Conservation (phyloP, 2,797 vertebrate species). For the Gymnoscopelus braueri region DNA sequence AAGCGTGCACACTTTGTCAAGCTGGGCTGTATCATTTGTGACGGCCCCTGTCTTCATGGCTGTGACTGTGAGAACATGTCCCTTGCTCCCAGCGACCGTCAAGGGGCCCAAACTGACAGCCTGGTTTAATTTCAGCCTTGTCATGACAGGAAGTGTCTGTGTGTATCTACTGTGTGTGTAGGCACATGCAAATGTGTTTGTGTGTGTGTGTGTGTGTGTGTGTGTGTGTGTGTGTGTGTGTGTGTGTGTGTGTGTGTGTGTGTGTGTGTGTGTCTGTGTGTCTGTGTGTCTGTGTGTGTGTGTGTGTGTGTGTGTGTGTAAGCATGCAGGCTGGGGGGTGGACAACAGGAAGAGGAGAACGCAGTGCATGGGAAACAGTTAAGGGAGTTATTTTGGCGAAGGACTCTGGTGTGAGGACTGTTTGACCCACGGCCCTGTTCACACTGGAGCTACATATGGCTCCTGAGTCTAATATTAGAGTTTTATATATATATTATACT, state of each 20-base stretch:
- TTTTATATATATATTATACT: neutral
- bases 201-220: conserved; percentile 5
- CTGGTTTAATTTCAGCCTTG: conserved; percentile 69
- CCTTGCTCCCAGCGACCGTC: conserved; percentile 40
- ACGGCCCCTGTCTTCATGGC: conserved; percentile 6
- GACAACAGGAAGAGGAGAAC: conserved; percentile 66
- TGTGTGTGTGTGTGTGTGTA: conserved; percentile 35
- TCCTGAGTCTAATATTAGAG: conserved; percentile 48
- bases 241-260: neutral
- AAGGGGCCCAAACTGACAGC: conserved; percentile 53
- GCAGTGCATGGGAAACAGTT: conserved; percentile 72
- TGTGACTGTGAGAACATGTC: conserved; percentile 61
- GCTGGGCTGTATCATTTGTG: conserved; percentile 25
- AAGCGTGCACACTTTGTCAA: neutral
- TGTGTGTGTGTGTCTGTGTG: neutral
- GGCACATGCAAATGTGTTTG: neutral
- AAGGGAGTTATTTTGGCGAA: conserved; percentile 57
- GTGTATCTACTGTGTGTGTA: conserved; percentile 16
- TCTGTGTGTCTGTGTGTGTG: conserved; percentile 30
- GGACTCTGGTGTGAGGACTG: conserved; percentile 57
- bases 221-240: conserved; percentile 34
- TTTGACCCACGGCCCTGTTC: conserved; percentile 59
- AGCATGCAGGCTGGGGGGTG: neutral
- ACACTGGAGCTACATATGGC: conserved; percentile 54
- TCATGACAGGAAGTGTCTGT: conserved; percentile 72